phyloP scores from a whole-genome alignment of 2,113 vertebrate species.

The Limnothrissa miodon region DNA sequence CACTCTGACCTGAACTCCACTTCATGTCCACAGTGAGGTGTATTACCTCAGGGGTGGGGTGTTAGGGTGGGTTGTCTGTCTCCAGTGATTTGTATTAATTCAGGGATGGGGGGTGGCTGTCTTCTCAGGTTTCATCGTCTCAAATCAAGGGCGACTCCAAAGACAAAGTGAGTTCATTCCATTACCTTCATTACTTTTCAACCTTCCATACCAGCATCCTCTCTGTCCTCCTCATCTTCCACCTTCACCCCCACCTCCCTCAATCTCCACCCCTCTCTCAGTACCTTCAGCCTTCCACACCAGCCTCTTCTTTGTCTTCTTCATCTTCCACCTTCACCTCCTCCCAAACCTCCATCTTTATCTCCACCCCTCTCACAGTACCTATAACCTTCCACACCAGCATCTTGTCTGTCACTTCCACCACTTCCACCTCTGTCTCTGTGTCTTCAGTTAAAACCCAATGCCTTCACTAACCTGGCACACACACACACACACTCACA shows the following conservation, averaged over 20 bases:
- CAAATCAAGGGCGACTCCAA: constrained; percentile 61
- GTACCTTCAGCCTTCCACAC: constrained; percentile 4
- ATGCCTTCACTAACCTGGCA: too few species aligned
- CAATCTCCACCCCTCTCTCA: constrained; percentile 57
- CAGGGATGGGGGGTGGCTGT: constrained; percentile 54
- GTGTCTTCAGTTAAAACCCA: too few species aligned
- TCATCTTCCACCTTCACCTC: not conserved
- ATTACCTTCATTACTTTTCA: constrained; percentile 29
- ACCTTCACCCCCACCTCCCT: constrained; percentile 40
- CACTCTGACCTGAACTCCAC: not conserved
- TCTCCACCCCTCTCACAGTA: too few species aligned
- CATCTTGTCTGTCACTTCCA: too few species aligned
- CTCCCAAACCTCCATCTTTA: not conserved
- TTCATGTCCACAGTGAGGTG: constrained; percentile 4
- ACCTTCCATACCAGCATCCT: constrained; percentile 40
- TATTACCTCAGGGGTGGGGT: constrained; percentile 49
- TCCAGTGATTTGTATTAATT: constrained; percentile 48
- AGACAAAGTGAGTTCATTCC: constrained; percentile 67
- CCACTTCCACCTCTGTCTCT: too few species aligned
- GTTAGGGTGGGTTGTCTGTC: constrained; percentile 65
- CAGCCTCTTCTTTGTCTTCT: not conserved
- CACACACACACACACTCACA: not conserved
- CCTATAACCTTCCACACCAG: too few species aligned
- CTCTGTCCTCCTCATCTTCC: constrained; percentile 37
- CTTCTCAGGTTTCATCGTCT: constrained; percentile 66